Base-by-base conservation (phyloP, 2,888 invertebrate species). In the Agriopis aurantiaria region DNA sequence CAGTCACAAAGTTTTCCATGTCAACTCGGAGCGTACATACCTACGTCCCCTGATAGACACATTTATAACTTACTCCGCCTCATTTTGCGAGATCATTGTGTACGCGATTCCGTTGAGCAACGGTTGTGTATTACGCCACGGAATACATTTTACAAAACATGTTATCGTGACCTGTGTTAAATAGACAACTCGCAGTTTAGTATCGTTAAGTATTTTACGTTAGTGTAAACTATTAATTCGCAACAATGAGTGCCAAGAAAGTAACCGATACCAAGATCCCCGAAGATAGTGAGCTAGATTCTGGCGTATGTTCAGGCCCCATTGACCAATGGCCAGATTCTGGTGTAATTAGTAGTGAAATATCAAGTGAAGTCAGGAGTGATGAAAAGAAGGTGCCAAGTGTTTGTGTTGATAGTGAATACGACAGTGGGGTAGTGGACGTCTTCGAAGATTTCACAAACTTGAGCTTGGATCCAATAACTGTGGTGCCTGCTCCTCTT, bases 391-490 rank as follows among this genome's bases (percentile, higher is more conserved):
- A 46, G 46, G 46, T 83, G 83, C 78, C 74, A 63, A 74, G 84
- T 88, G 85, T 79, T 73, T 79, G 80, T 79, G 77, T 70, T 57
- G 78, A 82, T 51, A 80, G 69, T 67, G 82, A 85, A 64, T 88
- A 95, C 68, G 97, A 97, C 85, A 96, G 96, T 92, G 97, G 96
- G 80, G 93, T 90, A 69, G 83, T 96, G 85, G 95, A 90, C 68
- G 91, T 96, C 77, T 92, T 95, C 65, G 96, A 96, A 82, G 95
- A 95, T 82, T 94, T 97, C 77, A 95, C 95, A 74, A 95, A 95
- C 78, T 88, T 96, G 73, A 84, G 70, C 79, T 77, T 83, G 83
- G 51, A 60, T 45, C 46, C 52, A 17, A 46, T 56, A 10, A 33
- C 63, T 33, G 41, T 55, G 69, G 11, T 74, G 68, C 55, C 73